Conservation (phyloP, 2,113 vertebrate species). For the Passer montanus region DNA sequence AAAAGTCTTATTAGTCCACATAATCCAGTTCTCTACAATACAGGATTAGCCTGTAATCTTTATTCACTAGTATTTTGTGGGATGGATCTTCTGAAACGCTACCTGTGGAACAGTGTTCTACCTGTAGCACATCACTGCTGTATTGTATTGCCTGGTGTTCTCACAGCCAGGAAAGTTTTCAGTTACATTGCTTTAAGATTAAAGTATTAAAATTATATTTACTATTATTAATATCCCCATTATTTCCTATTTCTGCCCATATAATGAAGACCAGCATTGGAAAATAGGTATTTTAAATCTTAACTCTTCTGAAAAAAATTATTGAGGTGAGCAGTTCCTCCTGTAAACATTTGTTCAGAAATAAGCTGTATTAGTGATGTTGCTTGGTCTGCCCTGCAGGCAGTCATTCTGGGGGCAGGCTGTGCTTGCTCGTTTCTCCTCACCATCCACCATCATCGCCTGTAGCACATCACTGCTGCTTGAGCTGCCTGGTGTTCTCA, state of each 20-base stretch:
- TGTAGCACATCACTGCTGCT: background rate
- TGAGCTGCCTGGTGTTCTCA: background rate
- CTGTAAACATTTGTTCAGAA: background rate
- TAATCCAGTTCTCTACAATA: slow-evolving; percentile 26
- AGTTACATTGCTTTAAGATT: background rate
- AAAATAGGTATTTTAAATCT: background rate
- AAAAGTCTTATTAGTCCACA: slow-evolving; percentile 4
- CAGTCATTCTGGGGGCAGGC: background rate
- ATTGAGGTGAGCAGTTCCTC: background rate
- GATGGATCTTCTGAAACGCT: background rate
- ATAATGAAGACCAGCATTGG: background rate
- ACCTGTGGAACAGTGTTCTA: background rate
- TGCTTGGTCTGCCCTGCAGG: background rate
- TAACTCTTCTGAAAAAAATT: background rate
- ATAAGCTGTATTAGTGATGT: background rate
- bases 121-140: background rate
- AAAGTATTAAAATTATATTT: background rate
- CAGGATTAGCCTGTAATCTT: slow-evolving; percentile 47
- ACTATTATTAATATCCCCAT: background rate
- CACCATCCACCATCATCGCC: background rate
- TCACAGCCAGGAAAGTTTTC: background rate
- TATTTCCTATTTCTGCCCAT: background rate
- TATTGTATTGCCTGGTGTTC: background rate
- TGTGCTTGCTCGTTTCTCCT: background rate
- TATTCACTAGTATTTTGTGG: background rate